Conservation (phyloP, 2,797 vertebrate species). For the Thamnophis elegans region DNA sequence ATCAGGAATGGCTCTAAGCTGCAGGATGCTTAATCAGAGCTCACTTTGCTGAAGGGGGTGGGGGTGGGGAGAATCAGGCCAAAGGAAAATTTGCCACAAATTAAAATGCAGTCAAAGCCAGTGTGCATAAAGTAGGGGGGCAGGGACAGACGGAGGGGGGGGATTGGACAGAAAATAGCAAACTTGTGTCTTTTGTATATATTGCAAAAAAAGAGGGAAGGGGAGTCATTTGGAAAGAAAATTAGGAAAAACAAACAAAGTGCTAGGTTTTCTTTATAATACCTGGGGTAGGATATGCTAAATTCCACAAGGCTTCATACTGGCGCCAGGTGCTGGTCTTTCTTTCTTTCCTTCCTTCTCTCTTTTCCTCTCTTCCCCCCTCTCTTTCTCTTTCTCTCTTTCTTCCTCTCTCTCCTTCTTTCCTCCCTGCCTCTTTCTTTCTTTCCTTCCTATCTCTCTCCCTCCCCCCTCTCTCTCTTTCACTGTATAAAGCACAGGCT, state of each 20-base stretch:
- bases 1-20: slow-evolving; percentile 60
- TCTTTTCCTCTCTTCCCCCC: no score
- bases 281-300: slow-evolving; percentile 73
- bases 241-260: slow-evolving; percentile 75
- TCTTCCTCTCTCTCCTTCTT: no score
- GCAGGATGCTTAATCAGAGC: slow-evolving; percentile 69
- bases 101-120: slow-evolving; percentile 72
- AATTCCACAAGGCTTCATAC: slow-evolving; percentile 62
- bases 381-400: no score
- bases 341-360: background rate
- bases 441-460: background rate
- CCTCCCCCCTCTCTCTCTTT: slow-evolving; percentile 34
- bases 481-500: slow-evolving; percentile 75
- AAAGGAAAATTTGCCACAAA: slow-evolving; percentile 66
- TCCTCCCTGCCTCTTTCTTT: background rate
- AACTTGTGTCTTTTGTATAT: slow-evolving; percentile 74
- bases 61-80: slow-evolving; percentile 25
- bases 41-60: slow-evolving; percentile 46
- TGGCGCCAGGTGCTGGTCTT: slow-evolving; percentile 69
- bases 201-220: slow-evolving; percentile 59
- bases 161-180: slow-evolving; percentile 73
- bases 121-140: slow-evolving; percentile 46
- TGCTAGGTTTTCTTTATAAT: slow-evolving; percentile 76
- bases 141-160: slow-evolving; percentile 33
- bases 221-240: slow-evolving; percentile 73